Evolutionary conservation across 2,113 vertebrate genomes (phyloP).

Genomic region (Chauna torquata): DNA sequence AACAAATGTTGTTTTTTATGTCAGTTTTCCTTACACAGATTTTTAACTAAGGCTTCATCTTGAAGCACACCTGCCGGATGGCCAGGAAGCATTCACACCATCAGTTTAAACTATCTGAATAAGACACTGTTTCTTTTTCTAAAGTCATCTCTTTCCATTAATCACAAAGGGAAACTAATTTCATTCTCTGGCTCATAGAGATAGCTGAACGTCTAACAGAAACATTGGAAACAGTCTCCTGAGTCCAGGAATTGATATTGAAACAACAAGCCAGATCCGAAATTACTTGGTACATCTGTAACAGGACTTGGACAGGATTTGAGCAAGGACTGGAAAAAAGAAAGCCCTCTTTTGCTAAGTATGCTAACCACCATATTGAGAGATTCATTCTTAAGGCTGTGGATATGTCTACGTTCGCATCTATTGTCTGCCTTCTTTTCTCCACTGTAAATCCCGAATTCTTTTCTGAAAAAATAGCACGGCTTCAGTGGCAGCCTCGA

Average conservation of each 20-base stretch:
- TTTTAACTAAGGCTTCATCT: not conserved
- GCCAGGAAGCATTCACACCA: not conserved
- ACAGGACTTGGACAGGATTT: not conserved
- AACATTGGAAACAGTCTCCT: not conserved
- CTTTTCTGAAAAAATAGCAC: not conserved
- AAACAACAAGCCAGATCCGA: not conserved
- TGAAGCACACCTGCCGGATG: not conserved
- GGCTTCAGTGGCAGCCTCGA: not conserved
- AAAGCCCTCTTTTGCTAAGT: not conserved
- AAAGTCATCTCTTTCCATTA: not conserved
- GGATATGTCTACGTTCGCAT: not conserved
- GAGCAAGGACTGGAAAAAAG: not conserved
- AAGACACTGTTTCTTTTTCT: not conserved
- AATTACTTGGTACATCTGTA: not conserved
- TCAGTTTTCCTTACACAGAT: not conserved
- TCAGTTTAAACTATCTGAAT: not conserved
- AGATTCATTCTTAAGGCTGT: not conserved
- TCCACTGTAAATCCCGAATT: not conserved
- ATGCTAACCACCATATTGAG: not conserved
- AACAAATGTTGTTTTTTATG: not conserved
- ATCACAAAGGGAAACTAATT: not conserved
- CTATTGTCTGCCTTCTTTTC: not conserved
- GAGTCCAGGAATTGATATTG: not conserved
- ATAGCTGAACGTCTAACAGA: not conserved
- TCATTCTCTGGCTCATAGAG: not conserved